Base-by-base conservation (phyloP, 2,113 vertebrate species). In the Gambusia affinis region DNA sequence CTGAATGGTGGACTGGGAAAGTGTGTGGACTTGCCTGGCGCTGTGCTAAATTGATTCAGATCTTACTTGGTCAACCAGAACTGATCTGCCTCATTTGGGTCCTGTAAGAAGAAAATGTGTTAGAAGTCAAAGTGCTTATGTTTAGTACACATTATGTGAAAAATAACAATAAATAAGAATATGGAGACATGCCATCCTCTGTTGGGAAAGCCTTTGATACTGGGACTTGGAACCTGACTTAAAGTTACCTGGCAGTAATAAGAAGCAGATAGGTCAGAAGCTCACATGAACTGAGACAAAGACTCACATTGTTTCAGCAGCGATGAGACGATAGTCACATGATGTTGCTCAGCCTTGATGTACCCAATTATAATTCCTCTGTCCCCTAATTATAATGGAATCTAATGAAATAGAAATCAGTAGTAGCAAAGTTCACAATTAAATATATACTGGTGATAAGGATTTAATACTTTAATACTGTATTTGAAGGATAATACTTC, bases 221-320 rank as follows among this genome's bases (percentile, higher is more conserved):
- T 54, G 47, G 47, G 4, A 54, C 22, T 8, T 22, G 47, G 15
- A 22, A 54, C 7, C 19, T 54, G 51, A 62, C 47, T 54, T 42
- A 62, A 24, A 78, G 65, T 33, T 73, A 73, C 81, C 82, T 79
- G 81, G 51, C 33, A 12, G 30, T 75, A 73, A 81, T 83, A 62
- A 82, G 76, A 28, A 65, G 72, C 72, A 75, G 39, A 63, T 66
- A 11, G 76, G 57, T 39, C 73, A 66, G 67, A n/a, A 29, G 27
- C 60, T 70, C 60, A 29, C 31, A 30, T 24, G 57, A 47, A 54
- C 6, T 5, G 47, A 6, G 22, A 80, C 72, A 78, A 81, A 82
- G 70, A 29, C 4, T 29, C 8, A 30, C 68, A 72, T 80, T 79
- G 78, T 86, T 72, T 74, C 47, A 22, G 7, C 47, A 22, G 47